Evolutionary conservation across 2,113 vertebrate species (phyloP).

Genomic region (Empidonax traillii): DNA sequence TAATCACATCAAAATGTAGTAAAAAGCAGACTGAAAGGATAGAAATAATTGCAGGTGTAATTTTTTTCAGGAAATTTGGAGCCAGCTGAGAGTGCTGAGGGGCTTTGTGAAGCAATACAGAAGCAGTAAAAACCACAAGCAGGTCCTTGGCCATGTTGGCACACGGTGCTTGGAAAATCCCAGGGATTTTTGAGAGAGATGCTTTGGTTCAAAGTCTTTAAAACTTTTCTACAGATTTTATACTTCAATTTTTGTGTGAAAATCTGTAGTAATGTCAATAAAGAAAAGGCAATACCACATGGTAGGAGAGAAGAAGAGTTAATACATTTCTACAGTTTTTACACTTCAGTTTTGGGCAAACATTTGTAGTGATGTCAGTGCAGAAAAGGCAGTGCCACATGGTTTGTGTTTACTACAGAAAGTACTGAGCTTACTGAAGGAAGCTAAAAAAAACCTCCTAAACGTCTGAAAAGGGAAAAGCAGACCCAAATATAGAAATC

Average conservation of each 20-base stretch:
- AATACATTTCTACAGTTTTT: not conserved
- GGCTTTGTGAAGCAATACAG: not conserved
- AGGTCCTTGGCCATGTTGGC: not conserved
- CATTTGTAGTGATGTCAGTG: not conserved
- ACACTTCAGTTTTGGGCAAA: not conserved
- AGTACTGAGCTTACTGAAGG: not conserved
- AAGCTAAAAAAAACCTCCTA: not conserved
- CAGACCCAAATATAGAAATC: not conserved
- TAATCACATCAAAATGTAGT: not conserved
- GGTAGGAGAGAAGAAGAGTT: not conserved
- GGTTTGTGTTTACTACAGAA: not conserved
- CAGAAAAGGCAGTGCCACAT: not conserved
- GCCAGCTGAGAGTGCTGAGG: not conserved
- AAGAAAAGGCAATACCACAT: not conserved
- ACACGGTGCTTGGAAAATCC: not conserved
- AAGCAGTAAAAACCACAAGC: not conserved
- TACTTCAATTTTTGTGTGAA: accelerated
- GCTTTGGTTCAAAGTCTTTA: not conserved
- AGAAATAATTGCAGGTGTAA: not conserved
- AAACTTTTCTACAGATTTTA: not conserved
- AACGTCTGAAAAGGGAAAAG: not conserved
- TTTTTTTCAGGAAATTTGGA: not conserved
- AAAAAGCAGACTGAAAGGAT: not conserved
- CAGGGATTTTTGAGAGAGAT: not conserved
- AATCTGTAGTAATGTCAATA: not conserved